These are phyloP conservation scores for Malurus cyaneus DNA, from an alignment of 2,113 vertebrate genomes.

Conservation along the genomic window DNA sequence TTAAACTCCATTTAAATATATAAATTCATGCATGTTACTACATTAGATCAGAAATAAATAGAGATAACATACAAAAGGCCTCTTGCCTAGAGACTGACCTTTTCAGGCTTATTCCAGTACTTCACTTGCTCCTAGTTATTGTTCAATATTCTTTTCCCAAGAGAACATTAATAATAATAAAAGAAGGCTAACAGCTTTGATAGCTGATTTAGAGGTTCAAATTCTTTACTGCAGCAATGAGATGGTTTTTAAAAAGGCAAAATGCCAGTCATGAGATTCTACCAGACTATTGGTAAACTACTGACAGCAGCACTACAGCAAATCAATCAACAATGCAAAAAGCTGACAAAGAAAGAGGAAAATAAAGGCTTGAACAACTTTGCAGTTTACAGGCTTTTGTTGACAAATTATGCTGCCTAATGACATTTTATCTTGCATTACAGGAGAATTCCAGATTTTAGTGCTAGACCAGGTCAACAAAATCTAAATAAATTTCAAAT, in stretches of 20 bases:
- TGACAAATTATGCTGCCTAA: slow-evolving; percentile 68
- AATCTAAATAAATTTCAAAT: not conserved
- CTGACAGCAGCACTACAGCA: slow-evolving; percentile 78
- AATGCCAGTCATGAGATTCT: slow-evolving; percentile 78
- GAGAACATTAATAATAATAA: slow-evolving; percentile 75
- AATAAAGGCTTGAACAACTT: slow-evolving; percentile 67
- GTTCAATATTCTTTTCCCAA: slow-evolving; percentile 73
- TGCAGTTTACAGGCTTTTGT: slow-evolving; percentile 73
- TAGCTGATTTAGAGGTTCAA: slow-evolving; percentile 63
- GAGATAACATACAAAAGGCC: slow-evolving; percentile 49
- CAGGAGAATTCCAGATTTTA: slow-evolving; percentile 51
- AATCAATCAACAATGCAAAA: slow-evolving; percentile 78
- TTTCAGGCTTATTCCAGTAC: slow-evolving; percentile 73
- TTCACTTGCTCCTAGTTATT: slow-evolving; percentile 73
- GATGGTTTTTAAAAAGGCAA: slow-evolving; percentile 79
- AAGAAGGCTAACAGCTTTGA: slow-evolving; percentile 56
- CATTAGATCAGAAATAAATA: slow-evolving; percentile 57
- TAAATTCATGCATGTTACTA: slow-evolving; percentile 33
- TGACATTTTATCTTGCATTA: slow-evolving; percentile 57
- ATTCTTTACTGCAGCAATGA: slow-evolving; percentile 68
- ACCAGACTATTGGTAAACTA: slow-evolving; percentile 73
- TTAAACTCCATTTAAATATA: slow-evolving; percentile 45
- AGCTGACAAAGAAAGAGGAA: slow-evolving; percentile 76
- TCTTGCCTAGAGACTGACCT: slow-evolving; percentile 77
- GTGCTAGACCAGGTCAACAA: slow-evolving; percentile 13